Conservation (phyloP, 2,888 invertebrate species). For the Epinotia ramella region DNA sequence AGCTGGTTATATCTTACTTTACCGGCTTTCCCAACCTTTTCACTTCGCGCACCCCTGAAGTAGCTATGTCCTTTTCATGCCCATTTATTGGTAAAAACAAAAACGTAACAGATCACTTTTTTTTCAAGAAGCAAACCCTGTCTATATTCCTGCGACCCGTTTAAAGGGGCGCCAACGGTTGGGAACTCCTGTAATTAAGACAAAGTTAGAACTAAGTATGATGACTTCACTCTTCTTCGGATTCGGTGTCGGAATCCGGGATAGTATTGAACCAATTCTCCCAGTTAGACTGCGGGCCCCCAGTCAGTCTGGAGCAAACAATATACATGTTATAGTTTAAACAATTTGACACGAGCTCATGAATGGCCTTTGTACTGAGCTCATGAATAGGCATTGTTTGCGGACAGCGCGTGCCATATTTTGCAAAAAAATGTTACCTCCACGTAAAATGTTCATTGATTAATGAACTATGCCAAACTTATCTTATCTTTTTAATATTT, state of each 20-base stretch:
- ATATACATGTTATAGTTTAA: background rate
- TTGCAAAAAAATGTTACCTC: too few species aligned
- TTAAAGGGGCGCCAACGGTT: background rate
- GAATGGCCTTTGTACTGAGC: too few species aligned
- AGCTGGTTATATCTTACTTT: background rate
- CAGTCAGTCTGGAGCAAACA: constrained; percentile 66
- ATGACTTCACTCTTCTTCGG: constrained; percentile 71
- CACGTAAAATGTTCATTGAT: too few species aligned
- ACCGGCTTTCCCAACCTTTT: background rate
- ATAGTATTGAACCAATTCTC: constrained; percentile 87
- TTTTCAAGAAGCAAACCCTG: too few species aligned
- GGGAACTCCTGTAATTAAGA: background rate
- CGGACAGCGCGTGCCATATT: too few species aligned
- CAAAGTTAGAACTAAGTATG: background rate
- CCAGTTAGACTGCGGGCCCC: constrained; percentile 83
- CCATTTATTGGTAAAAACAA: too few species aligned
- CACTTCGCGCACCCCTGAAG: background rate
- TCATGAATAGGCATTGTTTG: too few species aligned
- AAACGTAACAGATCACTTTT: too few species aligned
- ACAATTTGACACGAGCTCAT: too few species aligned
- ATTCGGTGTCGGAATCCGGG: constrained; percentile 84
- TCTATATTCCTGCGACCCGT: background rate
- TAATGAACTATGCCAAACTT: too few species aligned
- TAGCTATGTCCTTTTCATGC: background rate
- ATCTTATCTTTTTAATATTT: too few species aligned